Conservation (phyloP, 2,888 invertebrate species). For the Drosophila ustulata region DNA sequence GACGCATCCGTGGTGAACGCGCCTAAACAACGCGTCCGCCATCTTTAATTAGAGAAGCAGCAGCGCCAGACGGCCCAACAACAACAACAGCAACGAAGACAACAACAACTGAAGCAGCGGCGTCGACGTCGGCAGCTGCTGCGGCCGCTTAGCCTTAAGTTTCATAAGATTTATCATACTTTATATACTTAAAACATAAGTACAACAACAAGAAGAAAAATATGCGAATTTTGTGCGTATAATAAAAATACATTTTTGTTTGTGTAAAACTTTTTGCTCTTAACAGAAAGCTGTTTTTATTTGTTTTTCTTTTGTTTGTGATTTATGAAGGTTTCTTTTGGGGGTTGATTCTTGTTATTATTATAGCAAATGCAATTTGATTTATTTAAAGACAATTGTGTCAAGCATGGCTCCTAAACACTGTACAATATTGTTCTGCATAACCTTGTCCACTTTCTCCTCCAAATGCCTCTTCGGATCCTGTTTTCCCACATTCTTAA, state of each 20-base stretch:
- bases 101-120: constrained; percentile 26
- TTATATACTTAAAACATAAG: constrained; percentile 44
- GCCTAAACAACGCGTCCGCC: constrained; percentile 88
- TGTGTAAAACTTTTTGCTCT: constrained; percentile 60
- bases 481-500: constrained; percentile 99
- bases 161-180: constrained; percentile 49
- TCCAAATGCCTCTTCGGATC: constrained; percentile 99
- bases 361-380: constrained; percentile 49
- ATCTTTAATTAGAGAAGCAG: constrained; percentile 70
- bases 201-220: constrained; percentile 8
- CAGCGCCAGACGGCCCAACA: constrained; percentile 22
- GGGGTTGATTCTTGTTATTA: constrained; percentile 36
- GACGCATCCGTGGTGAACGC: constrained; percentile 98
- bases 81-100: constrained; percentile 31
- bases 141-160: constrained; percentile 56
- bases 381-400: constrained; percentile 93
- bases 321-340: constrained; percentile 28
- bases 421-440: constrained; percentile 99
- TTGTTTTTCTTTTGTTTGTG: constrained; percentile 45
- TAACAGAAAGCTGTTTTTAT: constrained; percentile 61
- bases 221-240: constrained; percentile 29
- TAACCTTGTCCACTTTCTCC: constrained; percentile 98
- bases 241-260: constrained; percentile 37
- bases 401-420: constrained; percentile 98
- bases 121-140: constrained; percentile 39